Conservation (phyloP, 2,888 invertebrate genomes). For the Neocrepidodera transversa region DNA sequence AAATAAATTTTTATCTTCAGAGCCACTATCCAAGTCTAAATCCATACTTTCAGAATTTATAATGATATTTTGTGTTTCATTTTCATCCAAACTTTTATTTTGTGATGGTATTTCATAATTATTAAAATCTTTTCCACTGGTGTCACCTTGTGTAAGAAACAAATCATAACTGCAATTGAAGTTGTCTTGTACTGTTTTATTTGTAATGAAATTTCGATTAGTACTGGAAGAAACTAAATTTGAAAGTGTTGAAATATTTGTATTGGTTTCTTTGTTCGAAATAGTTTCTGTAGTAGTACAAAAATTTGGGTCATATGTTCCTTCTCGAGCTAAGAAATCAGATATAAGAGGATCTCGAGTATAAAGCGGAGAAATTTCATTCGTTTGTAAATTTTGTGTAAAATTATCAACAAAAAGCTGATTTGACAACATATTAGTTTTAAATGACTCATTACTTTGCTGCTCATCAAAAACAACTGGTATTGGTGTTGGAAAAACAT, state of each 20-base stretch:
- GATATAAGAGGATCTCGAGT: background rate
- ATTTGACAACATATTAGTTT: background rate
- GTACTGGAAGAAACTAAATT: too few species aligned
- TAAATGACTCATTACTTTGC: background rate
- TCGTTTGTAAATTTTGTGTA: too few species aligned
- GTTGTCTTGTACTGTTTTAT: too few species aligned
- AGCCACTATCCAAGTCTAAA: background rate
- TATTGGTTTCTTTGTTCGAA: too few species aligned
- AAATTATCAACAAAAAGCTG: background rate
- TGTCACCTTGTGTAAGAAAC: too few species aligned
- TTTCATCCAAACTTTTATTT: too few species aligned
- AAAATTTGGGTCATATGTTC: background rate
- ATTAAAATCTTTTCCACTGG: too few species aligned
- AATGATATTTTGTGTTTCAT: background rate
- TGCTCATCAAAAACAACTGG: background rate
- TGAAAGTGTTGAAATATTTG: too few species aligned
- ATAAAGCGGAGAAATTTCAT: too few species aligned
- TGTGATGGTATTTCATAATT: background rate
- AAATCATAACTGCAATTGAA: too few species aligned
- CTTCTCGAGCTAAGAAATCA: background rate
- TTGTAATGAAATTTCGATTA: too few species aligned
- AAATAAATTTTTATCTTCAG: background rate
- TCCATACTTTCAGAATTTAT: background rate
- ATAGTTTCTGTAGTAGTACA: too few species aligned
- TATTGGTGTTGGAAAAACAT: background rate